Base-by-base conservation (phyloP, 2,888 invertebrate genomes). In the Pristionchus maxplancki region DNA sequence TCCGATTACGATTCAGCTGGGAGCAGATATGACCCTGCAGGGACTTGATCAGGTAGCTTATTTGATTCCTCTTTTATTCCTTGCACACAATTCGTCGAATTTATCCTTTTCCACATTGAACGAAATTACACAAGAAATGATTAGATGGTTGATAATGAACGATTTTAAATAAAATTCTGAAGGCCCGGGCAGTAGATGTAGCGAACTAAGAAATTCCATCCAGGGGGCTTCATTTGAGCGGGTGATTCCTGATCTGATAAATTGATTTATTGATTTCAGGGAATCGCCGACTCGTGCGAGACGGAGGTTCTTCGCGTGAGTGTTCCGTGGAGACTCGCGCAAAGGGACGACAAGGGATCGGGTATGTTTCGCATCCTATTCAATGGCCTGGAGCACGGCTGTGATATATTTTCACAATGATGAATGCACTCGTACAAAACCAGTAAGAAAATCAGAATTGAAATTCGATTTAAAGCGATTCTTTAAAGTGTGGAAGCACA, bases 1-100 rank as follows among this genome's bases (percentile, higher is more conserved):
- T 3, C 93, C 94, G 44, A 91, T 95, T 17, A 91, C 91, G 5
- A 93, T 95, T 34, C 95, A 95, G 89, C 90, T 95, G 17, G 95
- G 94, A 13, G 92, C 93, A 13, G 94, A 94, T 86, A 94, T 94
- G 94, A 92, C 92, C 17, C 92, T 95, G 88, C 93, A 94, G 17
- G 95, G 95, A 34, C 84, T 95, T 71, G 95, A 95, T 90, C 95
- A 95, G 90, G 94, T 93, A 74, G 40, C 20, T 24, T 20, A n/a
- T n/a, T n/a, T n/a, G n/a, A n/a, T n/a, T n/a, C n/a, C n/a, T n/a
- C n/a, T n/a, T n/a, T n/a, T n/a, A n/a, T n/a, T n/a, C n/a, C n/a
- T n/a, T n/a, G n/a, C n/a, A n/a, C n/a, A n/a, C n/a, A n/a, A n/a
- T n/a, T n/a, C n/a, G n/a, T n/a, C n/a, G n/a, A n/a, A n/a, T n/a